Base-by-base conservation (phyloP, 2,797 vertebrate species). In the Malacoraja senta region DNA sequence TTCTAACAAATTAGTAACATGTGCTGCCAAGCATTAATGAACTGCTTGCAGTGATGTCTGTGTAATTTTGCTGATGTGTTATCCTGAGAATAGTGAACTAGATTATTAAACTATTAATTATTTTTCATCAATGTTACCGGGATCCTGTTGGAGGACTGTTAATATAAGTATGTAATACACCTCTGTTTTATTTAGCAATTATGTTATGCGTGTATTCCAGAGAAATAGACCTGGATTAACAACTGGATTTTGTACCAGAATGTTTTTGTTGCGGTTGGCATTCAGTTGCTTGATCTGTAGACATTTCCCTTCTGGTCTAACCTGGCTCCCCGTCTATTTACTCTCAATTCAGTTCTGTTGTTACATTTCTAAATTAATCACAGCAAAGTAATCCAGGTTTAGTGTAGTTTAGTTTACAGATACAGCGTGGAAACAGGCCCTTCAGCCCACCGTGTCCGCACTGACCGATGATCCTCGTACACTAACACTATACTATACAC, bases 1-100 rank as follows among this genome's bases (percentile, higher is more conserved):
- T 53, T 92, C 72, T 29, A 8, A 92, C 38, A 92, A 76, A 92
- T 92, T 58, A 92, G 21, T 92, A 92, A 74, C 90, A 92, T 38
- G 58, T 92, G 90, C 58, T 58, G 17, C 90, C 44, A 92, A 76
- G 58, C 68, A 72, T 92, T 92, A 74, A 74, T 92, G 44, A 92
- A 76, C 24, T 15, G 38, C 38, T 92, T 92, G 15, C 26, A n/a
- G 65, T 38, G 68, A 38, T 38, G 61, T 19, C 29, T 65, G 15
- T 4, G 44, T 53, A 83, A 13, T 63, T 86, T 86, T 68, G 65
- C 61, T 65, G 15, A 88, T 3, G n/a, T 35, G 68, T 68, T 68
- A 88, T 35, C n/a, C 65, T 65, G 29, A 88, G 78, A 79, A 26
- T 74, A 26, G 71, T 74, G 38, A 26, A n/a, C 44, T 38, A 72